These are phyloP conservation scores for Cephalotes varians DNA, from an alignment of 2,888 invertebrate genomes.

Conservation along the genomic window DNA sequence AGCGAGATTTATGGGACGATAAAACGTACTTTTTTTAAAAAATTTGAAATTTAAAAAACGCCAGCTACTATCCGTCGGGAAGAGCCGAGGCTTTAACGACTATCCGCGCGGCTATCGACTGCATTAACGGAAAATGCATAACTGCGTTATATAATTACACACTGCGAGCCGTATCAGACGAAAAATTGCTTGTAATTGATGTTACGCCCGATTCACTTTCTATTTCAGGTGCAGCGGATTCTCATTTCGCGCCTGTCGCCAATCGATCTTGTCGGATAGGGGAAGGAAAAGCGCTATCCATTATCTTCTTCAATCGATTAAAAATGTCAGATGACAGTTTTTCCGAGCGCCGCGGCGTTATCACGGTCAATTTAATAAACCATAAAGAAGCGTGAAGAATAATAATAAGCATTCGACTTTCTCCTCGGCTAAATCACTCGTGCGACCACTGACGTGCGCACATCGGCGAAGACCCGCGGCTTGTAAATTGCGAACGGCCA, in stretches of 20 bases:
- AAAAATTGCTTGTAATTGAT: slow-evolving; percentile 66
- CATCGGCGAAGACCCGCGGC: not conserved
- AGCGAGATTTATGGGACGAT: slow-evolving; percentile 2
- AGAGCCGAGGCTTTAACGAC: not conserved
- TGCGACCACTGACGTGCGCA: slow-evolving; percentile 4
- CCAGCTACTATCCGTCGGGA: not conserved
- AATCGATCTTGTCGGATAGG: not conserved
- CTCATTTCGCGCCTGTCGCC: slow-evolving; percentile 18
- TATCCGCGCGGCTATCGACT: slow-evolving; percentile 19
- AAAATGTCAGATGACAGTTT: slow-evolving; percentile 12
- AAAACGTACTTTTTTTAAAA: slow-evolving; percentile 2
- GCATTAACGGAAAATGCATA: slow-evolving; percentile 54
- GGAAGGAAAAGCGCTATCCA: slow-evolving; percentile 5
- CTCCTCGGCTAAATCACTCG: slow-evolving; percentile 28
- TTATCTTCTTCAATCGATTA: slow-evolving; percentile 5
- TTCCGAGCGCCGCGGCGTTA: slow-evolving; percentile 16
- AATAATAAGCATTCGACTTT: slow-evolving; percentile 45
- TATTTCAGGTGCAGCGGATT: slow-evolving; percentile 61
- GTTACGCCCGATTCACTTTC: slow-evolving; percentile 67
- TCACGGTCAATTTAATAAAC: slow-evolving; percentile 45
- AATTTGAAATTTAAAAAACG: not conserved
- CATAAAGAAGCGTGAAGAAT: slow-evolving; percentile 41
- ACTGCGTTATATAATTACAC: slow-evolving; percentile 71
- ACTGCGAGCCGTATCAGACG: slow-evolving; percentile 56
- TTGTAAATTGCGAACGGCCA: not conserved